Conservation (phyloP, 1,140 invertebrate species). For the Trachymyrmex septentrionalis region DNA sequence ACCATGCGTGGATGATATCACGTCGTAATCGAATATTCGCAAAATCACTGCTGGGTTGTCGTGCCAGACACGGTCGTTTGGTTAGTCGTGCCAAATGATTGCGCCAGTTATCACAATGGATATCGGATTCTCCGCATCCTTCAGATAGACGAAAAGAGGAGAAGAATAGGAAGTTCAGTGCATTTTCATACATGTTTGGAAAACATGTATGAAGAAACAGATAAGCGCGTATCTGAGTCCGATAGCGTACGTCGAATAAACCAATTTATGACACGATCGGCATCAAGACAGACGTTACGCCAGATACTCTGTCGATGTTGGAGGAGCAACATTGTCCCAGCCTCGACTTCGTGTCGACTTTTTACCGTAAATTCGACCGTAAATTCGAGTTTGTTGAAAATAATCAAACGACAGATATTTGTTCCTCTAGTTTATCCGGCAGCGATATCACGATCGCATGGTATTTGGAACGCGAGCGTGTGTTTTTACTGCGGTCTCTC, state of each 20-base stretch:
- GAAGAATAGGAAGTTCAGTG: not conserved
- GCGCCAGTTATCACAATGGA: constrained; percentile 13
- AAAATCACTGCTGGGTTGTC: constrained; percentile 42
- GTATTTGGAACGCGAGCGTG: not conserved
- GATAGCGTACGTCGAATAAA: constrained; percentile 30
- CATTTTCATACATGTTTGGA: not conserved
- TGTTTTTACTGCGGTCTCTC: constrained; percentile 19
- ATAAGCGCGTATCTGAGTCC: constrained; percentile 59
- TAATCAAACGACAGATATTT: not conserved
- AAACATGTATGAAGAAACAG: constrained; percentile 52
- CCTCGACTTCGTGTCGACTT: not conserved
- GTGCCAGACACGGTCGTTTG: constrained; percentile 22
- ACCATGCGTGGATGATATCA: constrained; percentile 31
- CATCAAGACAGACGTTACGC: not conserved
- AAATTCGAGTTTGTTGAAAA: constrained; percentile 34
- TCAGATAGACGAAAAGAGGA: not conserved
- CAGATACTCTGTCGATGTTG: constrained; percentile 21
- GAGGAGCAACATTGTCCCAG: not conserved
- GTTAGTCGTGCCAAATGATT: constrained; percentile 3
- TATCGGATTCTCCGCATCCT: not conserved
- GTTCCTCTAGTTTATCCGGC: not conserved
- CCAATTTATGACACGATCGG: constrained; percentile 60
- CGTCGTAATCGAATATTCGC: constrained; percentile 50
- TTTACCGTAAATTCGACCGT: no score
- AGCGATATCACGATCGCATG: constrained; percentile 17